phyloP scores from a whole-genome alignment of 2,113 vertebrate genomes.

The Pao palembangensis region DNA sequence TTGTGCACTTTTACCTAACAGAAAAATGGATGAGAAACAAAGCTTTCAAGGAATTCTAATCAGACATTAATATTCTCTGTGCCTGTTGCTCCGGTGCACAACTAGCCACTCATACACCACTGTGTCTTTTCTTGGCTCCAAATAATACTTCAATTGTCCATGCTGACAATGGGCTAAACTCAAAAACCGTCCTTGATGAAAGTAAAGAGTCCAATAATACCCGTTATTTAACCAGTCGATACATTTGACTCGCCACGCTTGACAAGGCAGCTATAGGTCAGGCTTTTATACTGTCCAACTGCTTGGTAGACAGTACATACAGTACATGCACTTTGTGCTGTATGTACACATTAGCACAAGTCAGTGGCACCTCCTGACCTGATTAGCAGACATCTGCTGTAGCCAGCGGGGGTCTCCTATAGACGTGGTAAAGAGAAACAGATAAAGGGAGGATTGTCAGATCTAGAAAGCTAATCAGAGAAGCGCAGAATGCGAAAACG shows the following conservation, averaged over 20 bases:
- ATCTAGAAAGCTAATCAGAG: slow-evolving; percentile 11
- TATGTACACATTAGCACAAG: slow-evolving; percentile 41
- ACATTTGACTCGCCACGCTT: slow-evolving; percentile 27
- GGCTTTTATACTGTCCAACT: slow-evolving; percentile 22
- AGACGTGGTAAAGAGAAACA: slow-evolving; percentile 4
- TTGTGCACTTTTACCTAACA: background rate
- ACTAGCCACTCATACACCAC: background rate
- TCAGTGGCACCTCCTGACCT: slow-evolving; percentile 43
- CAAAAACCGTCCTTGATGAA: no score
- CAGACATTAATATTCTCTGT: background rate
- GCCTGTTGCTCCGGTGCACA: background rate
- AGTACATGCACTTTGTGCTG: slow-evolving; percentile 2
- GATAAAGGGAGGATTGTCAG: slow-evolving; percentile 10
- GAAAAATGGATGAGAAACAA: slow-evolving; percentile 1
- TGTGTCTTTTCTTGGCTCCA: background rate
- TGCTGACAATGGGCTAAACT: no score
- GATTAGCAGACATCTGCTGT: slow-evolving; percentile 53
- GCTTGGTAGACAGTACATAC: background rate
- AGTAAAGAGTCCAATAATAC: no score
- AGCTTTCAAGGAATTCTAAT: background rate
- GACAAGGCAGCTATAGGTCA: slow-evolving; percentile 46
- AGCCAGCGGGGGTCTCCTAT: slow-evolving; percentile 31
- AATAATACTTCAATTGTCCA: background rate
- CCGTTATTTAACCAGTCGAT: no score
- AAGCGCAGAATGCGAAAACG: background rate